Evolutionary conservation across 92 coral and sea anemone genomes (phyloP).

Genomic region (Metridium senile): DNA sequence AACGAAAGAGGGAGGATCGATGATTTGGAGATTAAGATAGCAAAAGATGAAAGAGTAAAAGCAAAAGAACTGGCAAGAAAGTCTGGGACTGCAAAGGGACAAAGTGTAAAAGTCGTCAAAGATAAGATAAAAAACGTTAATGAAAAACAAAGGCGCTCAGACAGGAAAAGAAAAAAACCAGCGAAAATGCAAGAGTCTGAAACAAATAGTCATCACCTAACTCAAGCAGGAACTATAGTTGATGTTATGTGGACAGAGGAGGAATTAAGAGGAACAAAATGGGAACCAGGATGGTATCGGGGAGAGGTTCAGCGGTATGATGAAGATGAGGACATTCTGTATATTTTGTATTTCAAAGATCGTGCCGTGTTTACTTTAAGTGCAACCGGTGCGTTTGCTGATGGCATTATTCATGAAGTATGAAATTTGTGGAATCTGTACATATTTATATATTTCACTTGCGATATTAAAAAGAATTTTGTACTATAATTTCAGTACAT

Average conservation of each 20-base stretch:
- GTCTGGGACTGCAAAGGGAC: too few relatives aligned
- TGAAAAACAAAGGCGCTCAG: conserved; percentile 8
- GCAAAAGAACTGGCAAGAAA: too few relatives aligned
- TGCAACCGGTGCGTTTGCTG: conserved; percentile 44
- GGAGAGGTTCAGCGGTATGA: conserved; percentile 52
- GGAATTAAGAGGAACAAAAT: conserved; percentile 44
- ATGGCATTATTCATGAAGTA: conserved; percentile 41
- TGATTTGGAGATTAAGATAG: neutral
- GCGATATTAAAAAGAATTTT: too few relatives aligned
- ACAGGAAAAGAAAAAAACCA: conserved; percentile 10
- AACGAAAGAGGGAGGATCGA: conserved; percentile 18
- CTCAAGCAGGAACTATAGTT: conserved; percentile 27
- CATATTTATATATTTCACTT: too few relatives aligned
- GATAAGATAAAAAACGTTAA: neutral
- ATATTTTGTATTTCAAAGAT: conserved; percentile 37
- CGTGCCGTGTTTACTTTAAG: conserved; percentile 35
- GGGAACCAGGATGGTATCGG: conserved; percentile 56
- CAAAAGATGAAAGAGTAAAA: conserved; percentile 1
- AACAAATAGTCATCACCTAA: neutral
- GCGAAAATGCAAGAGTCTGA: conserved; percentile 16
- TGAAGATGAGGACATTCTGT: conserved; percentile 32
- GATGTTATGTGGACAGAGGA: conserved; percentile 53
- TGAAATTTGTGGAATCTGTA: too few relatives aligned
- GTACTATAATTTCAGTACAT: too few relatives aligned
- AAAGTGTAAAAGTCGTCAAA: too few relatives aligned